Percentiles rank a stretch among this genome's conserved stretches.
Evolutionary conservation across 2,888 invertebrate genomes (phyloP).

Genomic region (Lymantria dispar): DNA sequence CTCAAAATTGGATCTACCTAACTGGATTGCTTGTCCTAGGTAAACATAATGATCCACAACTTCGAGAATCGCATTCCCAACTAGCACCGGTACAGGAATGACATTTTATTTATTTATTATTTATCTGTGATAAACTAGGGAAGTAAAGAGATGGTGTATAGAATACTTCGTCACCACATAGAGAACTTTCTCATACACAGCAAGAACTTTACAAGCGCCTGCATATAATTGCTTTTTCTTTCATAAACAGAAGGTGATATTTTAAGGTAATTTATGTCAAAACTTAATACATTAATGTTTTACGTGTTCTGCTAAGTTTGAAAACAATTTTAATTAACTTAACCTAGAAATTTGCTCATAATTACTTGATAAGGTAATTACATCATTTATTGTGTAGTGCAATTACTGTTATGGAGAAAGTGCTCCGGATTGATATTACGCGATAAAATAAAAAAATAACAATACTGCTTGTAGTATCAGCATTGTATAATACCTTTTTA

Average conservation of each 20-base stretch:
- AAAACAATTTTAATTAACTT: constrained; percentile 21
- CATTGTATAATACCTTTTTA: constrained; percentile 6
- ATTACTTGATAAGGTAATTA: constrained; percentile 21
- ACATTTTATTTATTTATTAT: too few species aligned
- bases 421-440: constrained; percentile 30
- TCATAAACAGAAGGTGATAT: background rate
- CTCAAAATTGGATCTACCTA: too few species aligned
- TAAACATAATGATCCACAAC: too few species aligned
- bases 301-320: background rate
- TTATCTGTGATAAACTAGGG: too few species aligned
- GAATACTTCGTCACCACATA: too few species aligned
- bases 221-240: background rate
- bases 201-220: too few species aligned
- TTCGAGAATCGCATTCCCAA: too few species aligned
- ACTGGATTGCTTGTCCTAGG: too few species aligned
- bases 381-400: constrained; percentile 59
- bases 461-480: background rate
- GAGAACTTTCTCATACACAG: too few species aligned
- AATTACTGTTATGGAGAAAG: constrained; percentile 85
- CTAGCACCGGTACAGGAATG: too few species aligned
- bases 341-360: background rate
- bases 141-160: too few species aligned
- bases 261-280: background rate
- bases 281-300: background rate
- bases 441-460: constrained; percentile 6